Evolutionary conservation across 2,888 invertebrate genomes (phyloP).

Genomic region (Mystacides longicornis): DNA sequence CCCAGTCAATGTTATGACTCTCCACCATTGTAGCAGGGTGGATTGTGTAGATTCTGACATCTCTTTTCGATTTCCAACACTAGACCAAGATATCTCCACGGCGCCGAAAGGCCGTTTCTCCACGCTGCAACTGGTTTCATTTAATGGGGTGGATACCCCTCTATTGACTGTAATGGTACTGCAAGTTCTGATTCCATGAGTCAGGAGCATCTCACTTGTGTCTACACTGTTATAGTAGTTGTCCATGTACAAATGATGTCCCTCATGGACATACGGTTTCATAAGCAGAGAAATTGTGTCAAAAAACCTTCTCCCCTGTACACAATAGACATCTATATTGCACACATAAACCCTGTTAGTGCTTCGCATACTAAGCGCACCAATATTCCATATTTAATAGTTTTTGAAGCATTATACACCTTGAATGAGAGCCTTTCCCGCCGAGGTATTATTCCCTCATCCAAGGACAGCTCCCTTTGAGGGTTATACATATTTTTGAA

Average conservation of each 20-base stretch:
- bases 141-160: constrained; percentile 18
- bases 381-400: constrained; percentile 26
- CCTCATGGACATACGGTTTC: background rate
- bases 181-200: constrained; percentile 22
- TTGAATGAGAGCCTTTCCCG: constrained; percentile 25
- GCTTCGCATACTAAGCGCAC: constrained; percentile 25
- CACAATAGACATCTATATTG: constrained; percentile 26
- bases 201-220: constrained; percentile 17
- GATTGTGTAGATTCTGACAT: constrained; percentile 23
- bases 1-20: constrained; percentile 18
- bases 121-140: constrained; percentile 15
- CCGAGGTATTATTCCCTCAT: constrained; percentile 27
- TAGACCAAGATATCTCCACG: constrained; percentile 20
- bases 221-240: constrained; percentile 20
- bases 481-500: constrained; percentile 25
- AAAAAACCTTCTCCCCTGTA: constrained; percentile 20
- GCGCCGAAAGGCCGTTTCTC: background rate
- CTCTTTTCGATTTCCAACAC: constrained; percentile 21
- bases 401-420: constrained; percentile 26
- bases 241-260: background rate
- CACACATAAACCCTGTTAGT: constrained; percentile 26
- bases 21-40: constrained; percentile 24
- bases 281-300: constrained; percentile 21
- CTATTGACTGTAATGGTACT: constrained; percentile 24
- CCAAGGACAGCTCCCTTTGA: constrained; percentile 22